Percentiles rank a stretch among this genome's conserved stretches.
Conservation (phyloP, 2,888 invertebrate species). For the Muscina levida region DNA sequence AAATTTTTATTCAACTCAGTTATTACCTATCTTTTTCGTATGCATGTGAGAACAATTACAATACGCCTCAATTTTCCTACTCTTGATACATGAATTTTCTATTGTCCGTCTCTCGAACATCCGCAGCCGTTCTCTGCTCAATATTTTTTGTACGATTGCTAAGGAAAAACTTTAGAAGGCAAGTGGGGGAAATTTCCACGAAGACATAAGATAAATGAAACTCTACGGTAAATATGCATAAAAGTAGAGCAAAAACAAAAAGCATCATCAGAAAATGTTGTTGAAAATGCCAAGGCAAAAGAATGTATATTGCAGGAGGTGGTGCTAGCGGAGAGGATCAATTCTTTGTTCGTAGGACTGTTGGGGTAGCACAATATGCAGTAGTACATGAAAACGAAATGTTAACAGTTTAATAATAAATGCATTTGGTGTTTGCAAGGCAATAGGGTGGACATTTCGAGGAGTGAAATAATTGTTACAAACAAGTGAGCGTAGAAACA, state of each 20-base stretch:
- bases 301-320: neutral
- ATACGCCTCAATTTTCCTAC: too few species aligned
- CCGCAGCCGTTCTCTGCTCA: too few species aligned
- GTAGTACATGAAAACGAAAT: conserved; percentile 39
- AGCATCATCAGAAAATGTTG: conserved; percentile 23
- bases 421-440: conserved; percentile 53
- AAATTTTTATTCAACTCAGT: too few species aligned
- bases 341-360: neutral
- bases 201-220: neutral
- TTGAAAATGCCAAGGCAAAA: neutral
- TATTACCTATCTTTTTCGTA: too few species aligned
- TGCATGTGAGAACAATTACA: too few species aligned
- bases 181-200: neutral
- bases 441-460: too few species aligned
- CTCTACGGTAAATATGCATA: conserved; percentile 25
- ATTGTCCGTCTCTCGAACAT: too few species aligned
- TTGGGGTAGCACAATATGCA: neutral
- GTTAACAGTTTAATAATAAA: conserved; percentile 65
- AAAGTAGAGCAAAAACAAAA: conserved; percentile 1
- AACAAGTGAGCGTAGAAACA: too few species aligned
- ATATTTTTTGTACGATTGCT: too few species aligned
- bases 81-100: too few species aligned
- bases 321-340: neutral
- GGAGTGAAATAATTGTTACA: too few species aligned
- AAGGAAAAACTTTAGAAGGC: neutral